These are phyloP conservation scores for Strigamia maritima DNA, from an alignment of 2,888 invertebrate genomes.

Conservation along the genomic window DNA sequence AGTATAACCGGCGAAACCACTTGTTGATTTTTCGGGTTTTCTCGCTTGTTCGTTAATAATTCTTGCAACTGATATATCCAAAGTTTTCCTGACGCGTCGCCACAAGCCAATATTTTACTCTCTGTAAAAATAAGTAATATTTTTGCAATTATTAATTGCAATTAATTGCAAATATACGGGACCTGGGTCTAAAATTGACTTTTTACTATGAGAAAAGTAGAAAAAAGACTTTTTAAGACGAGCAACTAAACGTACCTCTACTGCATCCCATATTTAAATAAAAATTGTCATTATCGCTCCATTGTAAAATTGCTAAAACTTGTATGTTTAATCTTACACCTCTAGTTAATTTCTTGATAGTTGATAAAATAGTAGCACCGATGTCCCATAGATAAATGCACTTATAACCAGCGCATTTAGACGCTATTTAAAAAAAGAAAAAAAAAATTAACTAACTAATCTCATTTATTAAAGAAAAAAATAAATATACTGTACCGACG, in stretches of 20 bases:
- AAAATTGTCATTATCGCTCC: conserved; percentile 14
- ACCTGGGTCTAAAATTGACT: background rate
- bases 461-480: too few relatives aligned
- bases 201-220: too few relatives aligned
- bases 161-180: background rate
- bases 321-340: background rate
- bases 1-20: background rate
- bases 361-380: background rate
- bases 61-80: conserved; percentile 6
- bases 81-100: conserved; percentile 1
- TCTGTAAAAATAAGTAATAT: conserved; percentile 8
- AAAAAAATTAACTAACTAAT: background rate
- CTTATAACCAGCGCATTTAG: conserved; percentile 31
- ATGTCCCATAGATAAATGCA: conserved; percentile 33
- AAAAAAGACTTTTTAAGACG: too few relatives aligned
- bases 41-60: background rate
- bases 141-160: background rate
- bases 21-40: background rate
- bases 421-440: background rate
- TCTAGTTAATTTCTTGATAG: background rate
- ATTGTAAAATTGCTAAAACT: conserved; percentile 12
- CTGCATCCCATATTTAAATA: conserved; percentile 30
- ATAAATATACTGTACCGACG: background rate
- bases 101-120: background rate
- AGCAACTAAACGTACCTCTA: background rate